Percentiles rank a stretch among this genome's conserved stretches.
phyloP scores from a whole-genome alignment of 2,797 vertebrate species.

The Monodelphis domestica region DNA sequence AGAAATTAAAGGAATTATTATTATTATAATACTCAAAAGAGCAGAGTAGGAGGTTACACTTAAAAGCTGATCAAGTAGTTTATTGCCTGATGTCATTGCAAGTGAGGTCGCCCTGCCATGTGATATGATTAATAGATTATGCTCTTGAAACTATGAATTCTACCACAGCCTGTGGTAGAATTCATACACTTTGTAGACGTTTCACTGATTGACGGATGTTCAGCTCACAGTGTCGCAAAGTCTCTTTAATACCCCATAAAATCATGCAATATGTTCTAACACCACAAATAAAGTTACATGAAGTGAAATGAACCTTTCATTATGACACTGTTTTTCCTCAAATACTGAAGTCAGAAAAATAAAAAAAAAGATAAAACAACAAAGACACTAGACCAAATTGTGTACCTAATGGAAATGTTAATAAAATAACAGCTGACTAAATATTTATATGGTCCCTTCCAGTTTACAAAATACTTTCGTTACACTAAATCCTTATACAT shows the following conservation, averaged over 20 bases:
- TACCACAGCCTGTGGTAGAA: not conserved
- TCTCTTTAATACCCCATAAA: not conserved
- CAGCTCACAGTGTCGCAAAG: not conserved
- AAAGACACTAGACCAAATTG: not conserved
- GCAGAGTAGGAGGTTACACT: not conserved
- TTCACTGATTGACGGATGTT: not conserved
- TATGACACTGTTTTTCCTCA: not conserved
- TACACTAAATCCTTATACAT: not conserved
- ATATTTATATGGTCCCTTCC: not conserved
- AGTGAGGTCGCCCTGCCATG: not conserved
- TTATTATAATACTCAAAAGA: not conserved
- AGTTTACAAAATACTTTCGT: not conserved
- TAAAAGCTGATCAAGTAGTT: not conserved
- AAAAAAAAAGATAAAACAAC: not conserved
- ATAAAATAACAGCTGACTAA: not conserved
- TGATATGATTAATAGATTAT: constrained; percentile 1
- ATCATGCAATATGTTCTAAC: not conserved
- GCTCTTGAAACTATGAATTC: not conserved
- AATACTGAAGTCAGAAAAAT: constrained; percentile 15
- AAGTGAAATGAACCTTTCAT: not conserved
- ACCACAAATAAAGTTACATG: constrained; percentile 41
- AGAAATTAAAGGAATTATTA: no score
- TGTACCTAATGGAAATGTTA: not conserved
- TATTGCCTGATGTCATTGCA: not conserved
- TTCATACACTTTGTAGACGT: not conserved